Conservation (phyloP, 1,140 invertebrate species). For the Bombyx mori region ASM3026992v2 NC_085126.1:4847501-4848000, state of each 20-base stretch:
- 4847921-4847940: no score
- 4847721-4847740: conserved; percentile 39
- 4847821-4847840: no score
- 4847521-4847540: conserved; percentile 75
- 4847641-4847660: conserved; percentile 77
- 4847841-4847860: no score
- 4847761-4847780: no score
- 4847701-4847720: conserved; percentile 45
- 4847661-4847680: conserved; percentile 73
- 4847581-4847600: conserved; percentile 87
- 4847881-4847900: no score
- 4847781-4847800: no score
- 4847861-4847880: no score
- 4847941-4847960: no score
- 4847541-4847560: conserved; percentile 81
- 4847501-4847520: conserved; percentile 68
- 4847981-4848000: no score
- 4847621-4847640: conserved; percentile 73
- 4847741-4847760: conserved; percentile 42
- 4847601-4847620: conserved; percentile 77
- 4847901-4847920: no score
- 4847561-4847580: conserved; percentile 77
- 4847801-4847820: no score
- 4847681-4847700: conserved; percentile 58
- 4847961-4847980: no score